A percentile compares a stretch with the other conserved stretches of the same genome.
Conservation (phyloP, 2,888 invertebrate genomes). For the Caenorhabditis sp. region DNA sequence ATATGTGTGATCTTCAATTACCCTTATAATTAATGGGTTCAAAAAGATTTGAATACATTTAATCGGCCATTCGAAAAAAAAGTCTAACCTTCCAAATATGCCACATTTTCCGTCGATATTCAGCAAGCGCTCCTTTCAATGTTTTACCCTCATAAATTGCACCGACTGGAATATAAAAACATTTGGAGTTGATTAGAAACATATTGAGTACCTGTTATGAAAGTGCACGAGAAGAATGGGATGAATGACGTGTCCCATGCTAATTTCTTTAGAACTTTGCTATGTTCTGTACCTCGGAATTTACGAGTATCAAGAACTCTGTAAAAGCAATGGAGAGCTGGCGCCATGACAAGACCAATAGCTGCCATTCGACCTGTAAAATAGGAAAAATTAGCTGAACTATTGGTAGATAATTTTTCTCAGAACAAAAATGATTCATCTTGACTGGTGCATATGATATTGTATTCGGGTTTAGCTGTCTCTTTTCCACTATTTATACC, state of each 20-base stretch:
- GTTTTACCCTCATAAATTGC: slow-evolving; percentile 42
- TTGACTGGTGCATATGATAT: too few relatives aligned
- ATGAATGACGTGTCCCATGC: slow-evolving; percentile 46
- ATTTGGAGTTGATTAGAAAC: not conserved
- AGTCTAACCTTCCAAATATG: slow-evolving; percentile 46
- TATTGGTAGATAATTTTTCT: too few relatives aligned
- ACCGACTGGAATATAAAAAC: slow-evolving; percentile 27
- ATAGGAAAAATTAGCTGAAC: too few relatives aligned
- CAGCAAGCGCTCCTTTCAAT: slow-evolving; percentile 24
- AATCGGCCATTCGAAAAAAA: too few relatives aligned
- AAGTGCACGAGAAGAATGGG: slow-evolving; percentile 42
- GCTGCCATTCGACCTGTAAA: slow-evolving; percentile 47
- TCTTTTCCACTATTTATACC: too few relatives aligned
- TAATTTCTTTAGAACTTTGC: slow-evolving; percentile 40
- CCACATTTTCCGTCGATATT: slow-evolving; percentile 44
- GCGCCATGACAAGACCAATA: slow-evolving; percentile 46
- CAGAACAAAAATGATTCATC: too few relatives aligned
- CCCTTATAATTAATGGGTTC: not conserved
- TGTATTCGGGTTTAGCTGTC: too few relatives aligned
- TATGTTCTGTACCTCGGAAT: slow-evolving; percentile 31
- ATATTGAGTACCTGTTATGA: slow-evolving; percentile 39
- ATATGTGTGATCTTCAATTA: not conserved
- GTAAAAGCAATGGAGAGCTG: slow-evolving; percentile 46
- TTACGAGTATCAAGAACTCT: slow-evolving; percentile 40
- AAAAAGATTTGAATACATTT: not conserved